A percentile compares a stretch with the other conserved stretches of the same genome.
phyloP scores from a whole-genome alignment of 2,113 vertebrate species.

The Bos indicus region DNA sequence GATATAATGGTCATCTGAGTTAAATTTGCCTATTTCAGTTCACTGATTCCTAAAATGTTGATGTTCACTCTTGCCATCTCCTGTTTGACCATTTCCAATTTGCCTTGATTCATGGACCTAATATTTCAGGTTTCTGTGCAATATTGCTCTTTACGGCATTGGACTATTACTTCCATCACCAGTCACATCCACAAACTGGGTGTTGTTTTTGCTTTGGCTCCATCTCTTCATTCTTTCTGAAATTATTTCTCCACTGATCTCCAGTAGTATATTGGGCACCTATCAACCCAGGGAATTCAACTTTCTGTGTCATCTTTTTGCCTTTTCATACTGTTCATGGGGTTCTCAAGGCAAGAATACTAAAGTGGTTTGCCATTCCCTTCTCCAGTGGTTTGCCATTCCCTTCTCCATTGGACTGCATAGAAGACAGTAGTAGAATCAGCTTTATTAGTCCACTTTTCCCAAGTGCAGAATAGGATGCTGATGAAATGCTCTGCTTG shows the following conservation, averaged over 20 bases:
- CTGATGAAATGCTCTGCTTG: not conserved
- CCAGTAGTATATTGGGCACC: not conserved
- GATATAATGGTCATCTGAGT: not conserved
- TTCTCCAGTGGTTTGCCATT: not conserved
- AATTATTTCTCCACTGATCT: not conserved
- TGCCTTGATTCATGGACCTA: not conserved
- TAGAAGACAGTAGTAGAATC: not conserved
- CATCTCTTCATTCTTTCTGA: not conserved
- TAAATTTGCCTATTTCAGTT: not conserved
- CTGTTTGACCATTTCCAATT: not conserved
- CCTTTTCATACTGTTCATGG: not conserved
- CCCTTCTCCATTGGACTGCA: not conserved
- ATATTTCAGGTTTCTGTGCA: not conserved
- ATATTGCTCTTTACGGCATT: not conserved
- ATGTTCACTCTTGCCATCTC: not conserved
- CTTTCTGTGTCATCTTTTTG: not conserved
- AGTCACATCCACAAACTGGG: not conserved
- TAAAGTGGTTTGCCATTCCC: not conserved
- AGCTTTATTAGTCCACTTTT: not conserved
- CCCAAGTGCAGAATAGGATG: not conserved
- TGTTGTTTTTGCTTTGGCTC: not conserved
- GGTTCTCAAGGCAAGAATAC: not conserved
- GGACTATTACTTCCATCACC: not conserved
- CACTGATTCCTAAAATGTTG: not conserved
- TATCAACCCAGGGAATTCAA: not conserved